Evolutionary conservation across 2,797 vertebrate species (phyloP), one percentile per base, ranked within the genome.

Genomic region (Protosalanx chinensis): DNA sequence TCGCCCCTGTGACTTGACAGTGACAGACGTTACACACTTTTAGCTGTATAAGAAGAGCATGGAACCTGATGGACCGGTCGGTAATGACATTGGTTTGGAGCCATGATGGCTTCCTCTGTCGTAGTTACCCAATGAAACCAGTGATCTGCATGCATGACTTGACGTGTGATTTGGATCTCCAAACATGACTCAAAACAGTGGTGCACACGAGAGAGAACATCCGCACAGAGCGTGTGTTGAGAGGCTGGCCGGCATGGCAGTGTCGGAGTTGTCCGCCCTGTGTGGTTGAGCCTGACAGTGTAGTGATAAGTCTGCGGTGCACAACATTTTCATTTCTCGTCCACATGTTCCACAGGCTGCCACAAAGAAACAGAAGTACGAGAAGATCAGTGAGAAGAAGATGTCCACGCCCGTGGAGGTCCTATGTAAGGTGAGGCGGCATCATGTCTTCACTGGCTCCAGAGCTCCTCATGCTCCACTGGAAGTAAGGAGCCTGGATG

Each of bases 381-480:
- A 99, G 93, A 99, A 99, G 91, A 99, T 99, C 89, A 98, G 96
- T 76, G 98, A 99, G 95, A 99, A 99, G 91, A 99, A 99, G 91
- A 99, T 99, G 98, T 99, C 97, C 70, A 99, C 98, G 85, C 97
- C 97, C 76, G 98, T 99, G 85, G 98, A 99, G 92, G 95, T 99
- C 87, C 95, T 99, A 86, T 99, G 97, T 95, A 99, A 99, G 96
- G 98, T 98, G 90, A 83, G 83, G 41, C n/a, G 4, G 56, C 10
- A 32, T 8, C 16, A 23, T 60, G 16, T 16, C 51, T 16, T n/a
- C 51, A 56, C 51, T 53, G 37, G 37, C 37, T 41, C 7, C 41
- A 46, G 41, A 46, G 41, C 41, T 12, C 41, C 41, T 46, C 41
- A 13, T 3, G 41, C 8, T 13, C 41, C 41, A 8, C 41, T 46